Base-by-base conservation (phyloP, 2,888 invertebrate genomes). In the Psylliodes chrysocephalus region DNA sequence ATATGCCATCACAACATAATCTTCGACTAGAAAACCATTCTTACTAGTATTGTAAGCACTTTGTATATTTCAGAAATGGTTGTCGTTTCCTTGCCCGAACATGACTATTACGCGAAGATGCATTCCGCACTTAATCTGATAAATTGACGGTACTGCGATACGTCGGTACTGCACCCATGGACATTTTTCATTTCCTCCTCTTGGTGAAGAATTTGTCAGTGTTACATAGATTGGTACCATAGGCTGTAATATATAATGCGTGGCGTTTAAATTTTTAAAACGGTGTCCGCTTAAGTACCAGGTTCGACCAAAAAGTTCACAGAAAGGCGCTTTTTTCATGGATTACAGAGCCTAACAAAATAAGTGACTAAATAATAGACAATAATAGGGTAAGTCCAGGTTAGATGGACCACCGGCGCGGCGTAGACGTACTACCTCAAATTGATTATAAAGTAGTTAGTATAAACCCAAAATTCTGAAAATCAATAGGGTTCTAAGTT, bases 161-260 rank as follows among this genome's bases (percentile, higher is more conserved):
- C 61, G 60, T 42, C 15, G 28, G 57, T 68, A 65, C 67, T 68
- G 64, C 67, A 64, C 67, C 64, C 46, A 65, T 63, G 60, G 22
- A 49, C 42, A 60, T 64, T 65, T 63, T 65, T 65, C 60, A 67
- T 67, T 57, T 44, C 57, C 12, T 18, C 25, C 44, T 33, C 44
- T 33, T 25, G 40, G 28, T 44, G 42, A 55, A 55, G 33, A 12
- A 40, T 55, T 30, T 30, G 35, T 19, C 10, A 46, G 8, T 25
- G 46, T 25, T 14, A 46, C 8, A 46, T 22, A 19, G 44, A 33
- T 22, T 40, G 17, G 12, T 6, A 15, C n/a, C 14, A 12, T 15
- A 10, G 17, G 17, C 7, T 35, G 8, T 40, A 17, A 15, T 40
- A 40, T n/a, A 40, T 17, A 40, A n/a, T 40, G n/a, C n/a, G n/a